Evolutionary conservation across 2,888 invertebrate genomes (phyloP), one percentile per base, ranked within the genome.

Genomic region (Dolichopus griseipennis): DNA sequence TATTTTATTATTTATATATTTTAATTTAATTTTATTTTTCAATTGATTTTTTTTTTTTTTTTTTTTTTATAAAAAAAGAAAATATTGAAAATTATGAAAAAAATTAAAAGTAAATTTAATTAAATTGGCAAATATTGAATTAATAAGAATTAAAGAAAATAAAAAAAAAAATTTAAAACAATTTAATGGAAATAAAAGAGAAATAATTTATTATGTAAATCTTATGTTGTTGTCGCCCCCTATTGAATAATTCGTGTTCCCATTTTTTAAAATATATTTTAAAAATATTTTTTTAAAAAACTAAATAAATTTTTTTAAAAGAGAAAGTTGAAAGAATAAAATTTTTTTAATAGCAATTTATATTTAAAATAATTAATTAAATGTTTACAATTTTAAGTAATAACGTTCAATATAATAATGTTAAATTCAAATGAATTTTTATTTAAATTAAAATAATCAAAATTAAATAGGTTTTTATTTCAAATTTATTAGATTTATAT

Each of bases 181-280:
- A n/a, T n/a, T n/a, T n/a, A n/a, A n/a, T n/a, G n/a, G n/a, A n/a
- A n/a, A 69, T 43, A 66, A 20, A 27, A 34, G 65, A 68, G 67
- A 72, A 71, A 71, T 72, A 72, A 73, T 74, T 74, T 73, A 72
- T 70, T 73, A 73, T 73, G 73, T 72, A 37, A 63, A 33, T 74
- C 73, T 74, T 73, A 72, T 74, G 73, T 74, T 74, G 73, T 73
- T 74, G 74, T 74, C 73, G 73, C 74, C 74, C 74, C 74, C 73
- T 73, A 73, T 74, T 72, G 72, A 74, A 73, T 72, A 70, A 74
- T 74, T 73, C 74, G 74, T 74, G 72, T 73, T 73, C 22, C 62
- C 22, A 22, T 22, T 52, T 52, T 27, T 27, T 27, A 27, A n/a
- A 52, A 52, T 52, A 52, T 52, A 52, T 52, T 52, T 43, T 52